Conservation (phyloP, 2,888 invertebrate species). For the Nezara viridula region DNA sequence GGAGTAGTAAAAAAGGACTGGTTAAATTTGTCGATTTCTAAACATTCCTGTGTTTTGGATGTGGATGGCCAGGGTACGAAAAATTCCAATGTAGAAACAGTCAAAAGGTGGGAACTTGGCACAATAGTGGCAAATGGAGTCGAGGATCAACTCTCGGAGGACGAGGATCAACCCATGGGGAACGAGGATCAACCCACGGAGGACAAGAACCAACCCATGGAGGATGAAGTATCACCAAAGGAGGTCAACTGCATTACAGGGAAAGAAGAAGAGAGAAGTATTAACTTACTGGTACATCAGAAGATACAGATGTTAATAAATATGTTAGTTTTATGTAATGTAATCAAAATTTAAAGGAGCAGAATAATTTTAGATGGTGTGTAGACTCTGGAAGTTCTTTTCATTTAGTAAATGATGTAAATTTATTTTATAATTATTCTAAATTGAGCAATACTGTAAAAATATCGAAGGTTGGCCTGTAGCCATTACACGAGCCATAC, state of each 20-base stretch:
- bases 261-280: not conserved
- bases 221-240: no score
- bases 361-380: no score
- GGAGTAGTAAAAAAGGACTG: no score
- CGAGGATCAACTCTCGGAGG: not conserved
- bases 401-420: conserved; percentile 33
- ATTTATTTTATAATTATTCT: not conserved
- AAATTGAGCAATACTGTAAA: no score
- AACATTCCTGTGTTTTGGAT: no score
- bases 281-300: not conserved
- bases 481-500: no score
- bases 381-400: not conserved
- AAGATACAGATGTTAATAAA: not conserved
- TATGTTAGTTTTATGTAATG: not conserved
- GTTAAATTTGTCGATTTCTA: no score
- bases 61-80: no score
- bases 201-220: not conserved
- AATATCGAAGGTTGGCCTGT: no score
- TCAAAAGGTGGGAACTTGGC: not conserved
- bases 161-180: not conserved
- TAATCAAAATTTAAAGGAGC: not conserved
- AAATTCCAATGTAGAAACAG: conserved; percentile 20
- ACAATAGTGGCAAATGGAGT: conserved; percentile 13
- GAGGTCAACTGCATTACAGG: not conserved
- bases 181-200: not conserved